Evolutionary conservation across 2,113 vertebrate species (phyloP).

Genomic region (Corythoichthys intestinalis): DNA sequence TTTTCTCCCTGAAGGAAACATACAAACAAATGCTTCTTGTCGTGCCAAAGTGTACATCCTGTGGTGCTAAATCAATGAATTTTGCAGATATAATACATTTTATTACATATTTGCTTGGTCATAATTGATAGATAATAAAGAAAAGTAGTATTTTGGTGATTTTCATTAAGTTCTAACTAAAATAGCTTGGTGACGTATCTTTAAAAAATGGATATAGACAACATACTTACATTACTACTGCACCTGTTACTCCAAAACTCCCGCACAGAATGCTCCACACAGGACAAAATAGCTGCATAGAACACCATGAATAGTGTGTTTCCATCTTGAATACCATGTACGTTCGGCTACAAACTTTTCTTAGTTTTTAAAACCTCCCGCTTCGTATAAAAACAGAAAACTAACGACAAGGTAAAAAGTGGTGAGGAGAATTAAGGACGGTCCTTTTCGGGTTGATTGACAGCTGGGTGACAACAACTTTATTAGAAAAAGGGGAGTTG

Average conservation of each 20-base stretch:
- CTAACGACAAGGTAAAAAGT: slow-evolving; percentile 49
- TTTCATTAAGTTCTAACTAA: background rate
- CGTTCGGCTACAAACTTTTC: slow-evolving; percentile 16
- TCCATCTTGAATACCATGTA: slow-evolving; percentile 4
- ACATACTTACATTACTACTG: background rate
- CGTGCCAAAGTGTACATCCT: background rate
- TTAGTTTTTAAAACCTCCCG: slow-evolving; percentile 42
- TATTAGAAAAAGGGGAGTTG: slow-evolving; percentile 23
- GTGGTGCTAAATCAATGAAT: background rate
- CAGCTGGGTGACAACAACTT: slow-evolving; percentile 51
- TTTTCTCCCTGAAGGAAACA: background rate
- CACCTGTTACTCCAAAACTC: background rate
- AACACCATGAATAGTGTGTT: background rate
- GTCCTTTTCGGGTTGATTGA: slow-evolving; percentile 65
- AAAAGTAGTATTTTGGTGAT: background rate
- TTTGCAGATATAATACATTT: background rate
- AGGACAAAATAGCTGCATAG: background rate
- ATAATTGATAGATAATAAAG: background rate
- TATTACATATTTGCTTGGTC: background rate
- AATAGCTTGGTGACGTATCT: background rate
- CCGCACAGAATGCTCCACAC: background rate
- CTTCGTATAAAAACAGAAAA: slow-evolving; percentile 48
- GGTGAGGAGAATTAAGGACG: slow-evolving; percentile 24
- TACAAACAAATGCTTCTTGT: background rate
- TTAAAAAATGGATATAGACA: background rate